A percentile compares a stretch with the other conserved stretches of the same genome.
Evolutionary conservation across 2,888 invertebrate genomes (phyloP).

Genomic region (Agrotis ipsilon): DNA sequence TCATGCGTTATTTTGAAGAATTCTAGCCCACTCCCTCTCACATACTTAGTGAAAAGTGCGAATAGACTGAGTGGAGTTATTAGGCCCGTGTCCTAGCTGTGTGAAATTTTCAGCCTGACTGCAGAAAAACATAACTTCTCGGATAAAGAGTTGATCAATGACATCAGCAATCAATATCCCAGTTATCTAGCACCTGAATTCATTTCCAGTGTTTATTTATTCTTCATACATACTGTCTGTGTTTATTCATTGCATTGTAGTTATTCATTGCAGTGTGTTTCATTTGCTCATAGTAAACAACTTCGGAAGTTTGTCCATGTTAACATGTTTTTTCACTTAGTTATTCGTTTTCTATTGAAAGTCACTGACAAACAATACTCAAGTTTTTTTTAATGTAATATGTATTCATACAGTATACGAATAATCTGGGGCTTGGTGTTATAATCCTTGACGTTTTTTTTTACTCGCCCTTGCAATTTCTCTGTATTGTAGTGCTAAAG

Average conservation of each 20-base stretch:
- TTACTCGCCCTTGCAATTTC: no score
- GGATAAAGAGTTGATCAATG: neutral
- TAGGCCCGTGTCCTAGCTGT: neutral
- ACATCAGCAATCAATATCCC: neutral
- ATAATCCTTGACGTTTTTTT: no score
- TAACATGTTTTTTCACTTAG: conserved; percentile 26
- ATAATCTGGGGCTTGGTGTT: no score
- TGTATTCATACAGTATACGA: no score
- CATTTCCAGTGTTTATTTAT: neutral
- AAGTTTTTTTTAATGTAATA: neutral
- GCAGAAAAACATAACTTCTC: no score
- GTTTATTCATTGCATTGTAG: no score
- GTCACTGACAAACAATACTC: conserved; percentile 19
- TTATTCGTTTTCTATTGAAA: conserved; percentile 31
- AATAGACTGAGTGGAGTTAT: no score
- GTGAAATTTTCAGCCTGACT: no score
- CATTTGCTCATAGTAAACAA: conserved; percentile 27
- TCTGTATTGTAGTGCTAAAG: no score
- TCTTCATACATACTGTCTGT: neutral
- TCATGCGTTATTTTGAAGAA: neutral
- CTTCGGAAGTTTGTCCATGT: conserved; percentile 17
- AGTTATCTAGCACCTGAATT: neutral
- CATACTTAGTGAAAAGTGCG: no score
- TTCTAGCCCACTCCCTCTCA: no score
- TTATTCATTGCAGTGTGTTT: neutral